These are phyloP conservation scores for Pangasius sanitwongsei DNA, from an alignment of 2,797 vertebrate species.

Conservation along the genomic window DNA sequence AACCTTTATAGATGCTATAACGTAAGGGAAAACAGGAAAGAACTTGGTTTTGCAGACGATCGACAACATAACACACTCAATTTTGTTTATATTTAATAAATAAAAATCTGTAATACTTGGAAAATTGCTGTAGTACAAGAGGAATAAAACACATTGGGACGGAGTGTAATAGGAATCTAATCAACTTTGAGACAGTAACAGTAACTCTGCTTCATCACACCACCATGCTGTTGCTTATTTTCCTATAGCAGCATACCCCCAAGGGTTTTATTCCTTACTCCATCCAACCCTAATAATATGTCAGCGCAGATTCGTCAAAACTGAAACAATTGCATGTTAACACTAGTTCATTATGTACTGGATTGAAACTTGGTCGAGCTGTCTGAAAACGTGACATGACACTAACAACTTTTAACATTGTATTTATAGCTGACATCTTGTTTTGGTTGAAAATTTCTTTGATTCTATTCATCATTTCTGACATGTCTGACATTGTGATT, in stretches of 20 bases:
- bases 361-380: not conserved
- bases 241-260: not conserved
- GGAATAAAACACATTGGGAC: not conserved
- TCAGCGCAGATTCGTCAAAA: not conserved
- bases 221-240: not conserved
- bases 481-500: not conserved
- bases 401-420: not conserved
- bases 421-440: not conserved
- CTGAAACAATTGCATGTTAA: not conserved
- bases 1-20: constrained; percentile 11
- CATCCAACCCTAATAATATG: not conserved
- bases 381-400: not conserved
- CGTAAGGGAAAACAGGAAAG: not conserved
- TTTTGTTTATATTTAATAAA: not conserved
- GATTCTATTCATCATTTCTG: not conserved
- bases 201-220: not conserved
- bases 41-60: not conserved
- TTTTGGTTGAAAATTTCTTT: constrained; percentile 6
- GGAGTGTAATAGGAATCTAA: not conserved
- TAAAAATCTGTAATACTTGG: not conserved
- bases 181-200: not conserved
- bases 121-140: not conserved
- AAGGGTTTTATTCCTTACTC: not conserved
- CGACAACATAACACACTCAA: not conserved
- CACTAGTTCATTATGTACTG: not conserved